Evolutionary conservation across 1,140 invertebrate species (phyloP).

Genomic region (Drosophila oshimai): DNA sequence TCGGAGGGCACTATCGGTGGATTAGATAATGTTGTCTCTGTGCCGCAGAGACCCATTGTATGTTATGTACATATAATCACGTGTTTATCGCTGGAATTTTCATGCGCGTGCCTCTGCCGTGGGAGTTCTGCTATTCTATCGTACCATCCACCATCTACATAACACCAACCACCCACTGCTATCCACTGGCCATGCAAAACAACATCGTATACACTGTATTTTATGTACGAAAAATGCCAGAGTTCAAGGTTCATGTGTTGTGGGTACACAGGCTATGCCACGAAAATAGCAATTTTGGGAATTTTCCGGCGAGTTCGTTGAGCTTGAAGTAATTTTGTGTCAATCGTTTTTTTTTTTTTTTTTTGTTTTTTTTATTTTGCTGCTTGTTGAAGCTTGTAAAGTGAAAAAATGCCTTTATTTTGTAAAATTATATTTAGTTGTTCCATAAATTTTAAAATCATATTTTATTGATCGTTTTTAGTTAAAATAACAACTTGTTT

Average conservation of each 20-base stretch:
- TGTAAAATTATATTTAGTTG: too few relatives aligned
- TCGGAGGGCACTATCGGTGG: conserved; percentile 13
- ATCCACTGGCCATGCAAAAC: background rate
- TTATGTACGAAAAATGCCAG: conserved; percentile 56
- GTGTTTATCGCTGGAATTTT: conserved; percentile 72
- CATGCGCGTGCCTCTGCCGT: conserved; percentile 61
- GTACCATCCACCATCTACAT: conserved; percentile 14
- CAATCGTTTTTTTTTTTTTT: too few relatives aligned
- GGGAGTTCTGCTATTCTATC: conserved; percentile 36
- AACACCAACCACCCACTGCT: conserved; percentile 16
- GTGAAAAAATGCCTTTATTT: too few relatives aligned
- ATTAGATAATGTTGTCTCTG: conserved; percentile 25
- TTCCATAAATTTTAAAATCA: too few relatives aligned
- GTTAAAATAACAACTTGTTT: too few relatives aligned
- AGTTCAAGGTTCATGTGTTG: conserved; percentile 62
- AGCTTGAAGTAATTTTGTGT: background rate
- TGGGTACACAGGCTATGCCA: conserved; percentile 5
- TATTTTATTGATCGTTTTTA: too few relatives aligned
- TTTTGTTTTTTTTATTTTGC: background rate
- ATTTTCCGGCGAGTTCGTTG: background rate
- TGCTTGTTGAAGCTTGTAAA: too few relatives aligned
- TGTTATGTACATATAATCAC: conserved; percentile 69
- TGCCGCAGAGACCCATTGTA: conserved; percentile 25
- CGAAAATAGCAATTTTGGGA: background rate
- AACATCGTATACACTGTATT: conserved; percentile 13